Evolutionary conservation across 2,797 vertebrate species (phyloP).

Genomic region (Sebastes taczanowskii): DNA sequence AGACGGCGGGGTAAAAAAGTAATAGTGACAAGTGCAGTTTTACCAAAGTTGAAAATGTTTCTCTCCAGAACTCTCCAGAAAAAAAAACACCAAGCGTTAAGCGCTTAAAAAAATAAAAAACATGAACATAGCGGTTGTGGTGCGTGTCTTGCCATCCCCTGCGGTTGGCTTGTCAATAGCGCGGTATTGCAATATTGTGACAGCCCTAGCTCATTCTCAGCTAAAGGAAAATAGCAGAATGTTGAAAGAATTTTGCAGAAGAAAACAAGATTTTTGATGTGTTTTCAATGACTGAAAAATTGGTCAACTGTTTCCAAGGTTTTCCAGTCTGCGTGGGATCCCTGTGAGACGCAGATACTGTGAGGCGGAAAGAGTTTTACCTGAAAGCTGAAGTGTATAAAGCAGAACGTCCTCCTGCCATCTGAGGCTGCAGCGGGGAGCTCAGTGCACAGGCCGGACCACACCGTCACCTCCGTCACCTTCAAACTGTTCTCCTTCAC

Average conservation of each 20-base stretch:
- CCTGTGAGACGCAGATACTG: background rate
- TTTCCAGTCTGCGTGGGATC: background rate
- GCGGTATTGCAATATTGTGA: no score
- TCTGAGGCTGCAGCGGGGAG: conserved; percentile 4
- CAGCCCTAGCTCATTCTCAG: no score
- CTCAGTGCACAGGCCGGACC: conserved; percentile 74
- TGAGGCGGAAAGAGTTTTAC: conserved; percentile 35
- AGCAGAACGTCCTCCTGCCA: conserved; percentile 59
- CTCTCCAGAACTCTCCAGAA: no score
- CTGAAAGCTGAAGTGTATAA: conserved; percentile 74
- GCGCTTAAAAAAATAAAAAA: no score
- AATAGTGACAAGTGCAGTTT: no score
- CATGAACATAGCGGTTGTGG: no score
- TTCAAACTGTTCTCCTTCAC: conserved; percentile 46
- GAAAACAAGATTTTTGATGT: no score
- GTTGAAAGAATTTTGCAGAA: background rate
- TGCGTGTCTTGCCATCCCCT: no score
- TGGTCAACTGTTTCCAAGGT: background rate
- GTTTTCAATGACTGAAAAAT: background rate
- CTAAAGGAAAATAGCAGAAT: background rate
- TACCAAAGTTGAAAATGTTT: no score
- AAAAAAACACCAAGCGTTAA: no score
- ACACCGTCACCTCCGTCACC: conserved; percentile 49
- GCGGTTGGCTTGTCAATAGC: no score
- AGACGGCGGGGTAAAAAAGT: no score